Conservation (phyloP, 1,140 invertebrate genomes). For the Drosophila gunungcola region DNA sequence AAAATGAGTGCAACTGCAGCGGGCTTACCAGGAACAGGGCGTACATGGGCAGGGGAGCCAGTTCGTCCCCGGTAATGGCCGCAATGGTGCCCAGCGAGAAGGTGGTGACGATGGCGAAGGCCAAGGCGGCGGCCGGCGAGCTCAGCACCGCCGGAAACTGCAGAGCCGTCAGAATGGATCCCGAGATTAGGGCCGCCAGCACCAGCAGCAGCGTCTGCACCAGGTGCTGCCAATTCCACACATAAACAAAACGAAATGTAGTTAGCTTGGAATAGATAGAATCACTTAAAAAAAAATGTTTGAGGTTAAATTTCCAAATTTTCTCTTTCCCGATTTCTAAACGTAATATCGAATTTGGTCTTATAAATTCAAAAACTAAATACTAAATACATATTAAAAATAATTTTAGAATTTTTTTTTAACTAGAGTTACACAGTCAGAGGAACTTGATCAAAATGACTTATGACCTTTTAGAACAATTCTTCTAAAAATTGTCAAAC, state of each 20-base stretch:
- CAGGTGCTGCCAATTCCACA: slow-evolving; percentile 51
- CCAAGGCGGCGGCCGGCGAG: slow-evolving; percentile 79
- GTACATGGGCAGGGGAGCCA: slow-evolving; percentile 88
- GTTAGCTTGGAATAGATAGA: too few species aligned
- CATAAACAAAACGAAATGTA: slow-evolving; percentile 3
- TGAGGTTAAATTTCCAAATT: too few species aligned
- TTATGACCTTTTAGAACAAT: too few species aligned
- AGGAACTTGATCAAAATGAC: too few species aligned
- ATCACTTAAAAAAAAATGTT: too few species aligned
- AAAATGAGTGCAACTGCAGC: background rate
- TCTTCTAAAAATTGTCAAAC: too few species aligned
- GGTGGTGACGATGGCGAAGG: slow-evolving; percentile 83
- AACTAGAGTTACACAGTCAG: too few species aligned
- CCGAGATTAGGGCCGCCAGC: slow-evolving; percentile 74
- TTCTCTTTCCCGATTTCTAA: too few species aligned
- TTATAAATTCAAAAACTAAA: too few species aligned
- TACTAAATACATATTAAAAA: too few species aligned
- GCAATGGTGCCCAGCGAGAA: slow-evolving; percentile 81
- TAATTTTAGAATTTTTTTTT: too few species aligned
- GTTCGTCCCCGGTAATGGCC: slow-evolving; percentile 75
- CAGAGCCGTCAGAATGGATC: slow-evolving; percentile 77
- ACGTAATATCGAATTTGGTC: too few species aligned
- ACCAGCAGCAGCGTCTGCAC: slow-evolving; percentile 62
- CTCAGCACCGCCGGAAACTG: slow-evolving; percentile 83
- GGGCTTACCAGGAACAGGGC: slow-evolving; percentile 87